phyloP scores from a whole-genome alignment of 2,888 invertebrate species.

The Tachina lurida region DNA sequence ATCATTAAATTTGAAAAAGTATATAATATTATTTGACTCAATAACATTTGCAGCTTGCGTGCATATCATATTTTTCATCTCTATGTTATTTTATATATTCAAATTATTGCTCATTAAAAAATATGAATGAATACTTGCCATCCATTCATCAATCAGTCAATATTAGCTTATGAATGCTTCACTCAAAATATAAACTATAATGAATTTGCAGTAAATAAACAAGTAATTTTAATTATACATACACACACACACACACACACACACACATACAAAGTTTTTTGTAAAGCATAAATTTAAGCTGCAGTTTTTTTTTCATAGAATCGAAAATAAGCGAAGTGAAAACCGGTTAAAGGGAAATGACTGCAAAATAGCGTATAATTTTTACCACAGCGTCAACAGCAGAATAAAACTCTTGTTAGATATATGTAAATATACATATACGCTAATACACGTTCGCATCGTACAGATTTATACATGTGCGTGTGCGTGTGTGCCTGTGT shows the following conservation, averaged over 20 bases:
- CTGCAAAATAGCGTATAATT: neutral
- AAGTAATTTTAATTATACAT: slow-evolving; percentile 7
- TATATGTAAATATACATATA: neutral
- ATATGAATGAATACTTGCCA: slow-evolving; percentile 4
- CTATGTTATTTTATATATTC: neutral
- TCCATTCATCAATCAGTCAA: slow-evolving; percentile 36
- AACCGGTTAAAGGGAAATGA: slow-evolving; percentile 3
- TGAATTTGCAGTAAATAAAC: slow-evolving; percentile 3
- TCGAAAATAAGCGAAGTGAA: slow-evolving; percentile 5
- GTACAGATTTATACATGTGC: neutral
- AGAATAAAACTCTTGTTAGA: slow-evolving; percentile 3
- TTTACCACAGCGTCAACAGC: slow-evolving; percentile 45
- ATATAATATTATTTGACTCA: neutral
- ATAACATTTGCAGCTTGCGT: neutral
- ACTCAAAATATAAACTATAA: neutral
- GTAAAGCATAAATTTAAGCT: slow-evolving; percentile 9
- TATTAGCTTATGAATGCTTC: neutral
- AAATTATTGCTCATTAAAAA: slow-evolving; percentile 23
- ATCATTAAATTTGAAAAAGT: neutral
- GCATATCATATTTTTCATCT: neutral
- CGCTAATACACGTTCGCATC: slow-evolving; percentile 7
- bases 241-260: neutral
- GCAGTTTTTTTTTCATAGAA: neutral
- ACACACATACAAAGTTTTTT: neutral
- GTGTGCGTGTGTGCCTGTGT: neutral